These are phyloP conservation scores for Ceramica pisi DNA, from an alignment of 2,888 invertebrate genomes.

Conservation along the genomic window DNA sequence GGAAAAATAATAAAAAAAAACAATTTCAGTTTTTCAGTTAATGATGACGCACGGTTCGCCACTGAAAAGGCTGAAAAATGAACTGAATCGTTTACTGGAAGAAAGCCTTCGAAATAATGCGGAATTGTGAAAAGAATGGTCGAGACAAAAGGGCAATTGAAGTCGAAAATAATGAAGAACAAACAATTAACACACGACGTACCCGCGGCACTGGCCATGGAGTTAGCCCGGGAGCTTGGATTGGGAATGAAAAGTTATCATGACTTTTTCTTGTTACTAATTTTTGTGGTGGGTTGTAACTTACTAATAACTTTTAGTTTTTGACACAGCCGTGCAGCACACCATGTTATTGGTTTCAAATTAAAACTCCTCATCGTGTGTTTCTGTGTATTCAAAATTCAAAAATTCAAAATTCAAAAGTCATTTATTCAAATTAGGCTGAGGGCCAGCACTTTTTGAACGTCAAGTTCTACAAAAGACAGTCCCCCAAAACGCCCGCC, in stretches of 20 bases:
- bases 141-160: conserved; percentile 90
- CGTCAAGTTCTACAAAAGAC: no score
- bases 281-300: no score
- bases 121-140: conserved; percentile 83
- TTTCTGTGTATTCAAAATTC: no score
- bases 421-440: no score
- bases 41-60: conserved; percentile 86
- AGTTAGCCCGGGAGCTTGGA: conserved; percentile 60
- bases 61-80: conserved; percentile 87
- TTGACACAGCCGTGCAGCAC: no score
- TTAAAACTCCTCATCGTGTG: no score
- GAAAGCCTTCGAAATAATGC: conserved; percentile 87
- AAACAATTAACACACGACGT: conserved; percentile 89
- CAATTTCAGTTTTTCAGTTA: conserved; percentile 75
- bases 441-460: no score
- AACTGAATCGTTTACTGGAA: conserved; percentile 86
- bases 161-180: conserved; percentile 89
- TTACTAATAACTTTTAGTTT: no score
- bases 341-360: no score
- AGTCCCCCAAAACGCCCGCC: no score
- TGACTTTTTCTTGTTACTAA: not conserved
- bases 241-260: not conserved
- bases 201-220: conserved; percentile 64
- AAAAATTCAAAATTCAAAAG: no score
- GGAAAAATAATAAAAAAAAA: conserved; percentile 69